Base-by-base conservation (phyloP, 2,888 invertebrate genomes). In the Ypsolopha sequella region DNA sequence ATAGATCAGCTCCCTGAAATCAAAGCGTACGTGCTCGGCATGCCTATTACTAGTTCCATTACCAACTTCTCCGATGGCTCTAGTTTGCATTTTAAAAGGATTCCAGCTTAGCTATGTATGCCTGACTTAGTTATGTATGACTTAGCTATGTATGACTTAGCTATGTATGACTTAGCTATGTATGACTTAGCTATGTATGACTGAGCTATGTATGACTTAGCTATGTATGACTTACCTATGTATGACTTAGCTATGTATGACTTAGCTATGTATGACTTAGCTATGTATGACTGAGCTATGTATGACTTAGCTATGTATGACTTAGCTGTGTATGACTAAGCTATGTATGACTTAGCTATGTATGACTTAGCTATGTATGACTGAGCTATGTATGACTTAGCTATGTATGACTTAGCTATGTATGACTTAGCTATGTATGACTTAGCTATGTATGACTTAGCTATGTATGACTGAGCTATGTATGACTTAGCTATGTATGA, bases 1-100 rank as follows among this genome's bases (percentile, higher is more conserved):
- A 13, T 13, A 43, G 43, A 43, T 43, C 43, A 43, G 43, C 7
- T n/a, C 34, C 10, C 66, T 69, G 67, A 69, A 76, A 77, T 75
- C 76, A 74, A 73, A 75, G 68, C 64, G 69, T 58, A 68, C 78
- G 78, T 79, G 77, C 58, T 56, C 56, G 9, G 74, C 69, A 69
- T 79, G 53, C 56, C 55, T 58, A 58, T 56, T 54, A 54, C 54
- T 54, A 55, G 53, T 55, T 64, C 56, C 62, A 66, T 65, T 64
- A 33, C 14, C 58, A 57, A 59, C 57, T 62, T 64, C 61, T 59
- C 59, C 59, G 59, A 59, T 33, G 34, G 56, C 53, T 57, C 59
- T 74, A 63, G 64, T 74, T 73, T 75, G 66, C 71, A 74, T 76
- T 68, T 64, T 54, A 46, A 60, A 58, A 53, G 54, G 58, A 54